phyloP scores from a whole-genome alignment of 2,888 invertebrate genomes.

The Epiblema foenella region DNA sequence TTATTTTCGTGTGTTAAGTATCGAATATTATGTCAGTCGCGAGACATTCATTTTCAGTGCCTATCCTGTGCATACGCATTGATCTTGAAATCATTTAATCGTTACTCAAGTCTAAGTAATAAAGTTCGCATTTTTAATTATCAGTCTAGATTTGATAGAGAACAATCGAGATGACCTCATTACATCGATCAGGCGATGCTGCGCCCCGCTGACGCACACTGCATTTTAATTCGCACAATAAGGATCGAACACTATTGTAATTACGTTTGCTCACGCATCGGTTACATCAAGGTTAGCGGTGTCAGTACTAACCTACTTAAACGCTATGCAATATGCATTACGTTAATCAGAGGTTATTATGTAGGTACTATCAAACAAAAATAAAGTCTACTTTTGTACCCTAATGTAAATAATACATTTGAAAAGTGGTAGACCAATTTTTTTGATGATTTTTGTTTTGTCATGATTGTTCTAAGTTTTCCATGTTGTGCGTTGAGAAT shows the following conservation, averaged over 20 bases:
- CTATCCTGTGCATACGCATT: too few species aligned
- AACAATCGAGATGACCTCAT: conserved; percentile 53
- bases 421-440: too few species aligned
- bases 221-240: conserved; percentile 47
- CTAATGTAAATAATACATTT: too few species aligned
- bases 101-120: not conserved
- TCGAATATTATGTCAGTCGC: not conserved
- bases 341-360: conserved; percentile 5
- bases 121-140: not conserved
- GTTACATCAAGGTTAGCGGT: conserved; percentile 34
- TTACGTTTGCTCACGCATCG: conserved; percentile 33
- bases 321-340: conserved; percentile 24
- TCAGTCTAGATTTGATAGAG: conserved; percentile 33
- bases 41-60: not conserved
- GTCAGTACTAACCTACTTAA: conserved; percentile 31
- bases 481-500: too few species aligned
- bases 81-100: too few species aligned
- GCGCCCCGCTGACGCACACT: conserved; percentile 42
- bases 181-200: conserved; percentile 40
- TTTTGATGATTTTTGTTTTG: too few species aligned
- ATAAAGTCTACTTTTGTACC: too few species aligned
- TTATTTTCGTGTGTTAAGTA: too few species aligned
- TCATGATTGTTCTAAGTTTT: too few species aligned
- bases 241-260: conserved; percentile 40
- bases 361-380: too few species aligned